A percentile compares a stretch with the other conserved stretches of the same genome.
These are phyloP conservation scores for Linnaemya tessellans DNA, from an alignment of 2,888 invertebrate species.

Conservation along the genomic window DNA sequence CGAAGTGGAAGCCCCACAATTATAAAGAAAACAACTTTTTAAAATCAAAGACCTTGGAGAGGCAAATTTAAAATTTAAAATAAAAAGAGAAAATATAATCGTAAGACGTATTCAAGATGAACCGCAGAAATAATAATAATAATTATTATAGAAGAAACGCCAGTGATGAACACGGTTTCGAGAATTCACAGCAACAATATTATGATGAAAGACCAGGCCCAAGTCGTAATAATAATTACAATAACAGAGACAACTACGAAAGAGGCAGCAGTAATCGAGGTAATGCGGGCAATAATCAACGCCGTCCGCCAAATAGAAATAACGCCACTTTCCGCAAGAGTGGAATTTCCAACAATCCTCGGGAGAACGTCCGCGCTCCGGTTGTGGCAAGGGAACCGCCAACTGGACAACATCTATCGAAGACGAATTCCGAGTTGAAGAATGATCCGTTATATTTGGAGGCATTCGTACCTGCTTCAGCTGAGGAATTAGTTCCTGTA, in stretches of 20 bases:
- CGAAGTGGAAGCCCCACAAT: not conserved
- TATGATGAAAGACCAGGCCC: not conserved
- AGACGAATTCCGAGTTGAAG: not conserved
- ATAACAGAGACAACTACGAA: not conserved
- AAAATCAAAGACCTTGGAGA: slow-evolving; percentile 8
- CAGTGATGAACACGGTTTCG: slow-evolving; percentile 14
- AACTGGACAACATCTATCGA: not conserved
- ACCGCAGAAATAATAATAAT: not conserved
- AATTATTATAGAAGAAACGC: not conserved
- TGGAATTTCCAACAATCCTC: not conserved
- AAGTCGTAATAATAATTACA: not conserved
- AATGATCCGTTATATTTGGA: not conserved
- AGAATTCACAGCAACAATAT: not conserved
- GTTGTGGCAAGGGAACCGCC: not conserved
- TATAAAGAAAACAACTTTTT: slow-evolving; percentile 5
- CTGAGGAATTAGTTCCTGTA: slow-evolving; percentile 34
- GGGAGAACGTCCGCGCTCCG: not conserved
- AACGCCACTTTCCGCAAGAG: too few species aligned
- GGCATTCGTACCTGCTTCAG: slow-evolving; percentile 14
- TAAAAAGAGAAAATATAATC: not conserved
- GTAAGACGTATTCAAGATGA: not conserved
- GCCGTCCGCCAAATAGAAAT: too few species aligned
- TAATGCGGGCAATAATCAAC: too few species aligned
- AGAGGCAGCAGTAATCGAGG: too few species aligned
- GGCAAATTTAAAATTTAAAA: not conserved